Evolutionary conservation across 2,113 vertebrate species (phyloP).

Genomic region (sheep (Ovis aries)): ARS-UI_Ramb_v3.0 NC_056055.1:139749001-139749500

Average conservation of each 20-base stretch:
- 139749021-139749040: neutral
- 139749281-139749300: neutral
- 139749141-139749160: neutral
- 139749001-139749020: neutral
- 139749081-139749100: constrained; percentile 2
- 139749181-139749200: neutral
- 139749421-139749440: neutral
- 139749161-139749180: neutral
- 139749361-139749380: neutral
- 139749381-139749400: neutral
- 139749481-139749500: neutral
- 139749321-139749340: constrained; percentile 30
- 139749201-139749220: neutral
- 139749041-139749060: neutral
- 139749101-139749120: neutral
- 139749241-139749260: constrained; percentile 16
- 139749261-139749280: neutral
- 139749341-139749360: neutral
- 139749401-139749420: neutral
- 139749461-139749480: neutral
- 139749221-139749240: neutral
- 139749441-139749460: neutral
- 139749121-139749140: neutral
- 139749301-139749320: neutral
- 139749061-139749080: neutral